These are phyloP conservation scores for Variabilichromis moorii DNA, from an alignment of 2,113 vertebrate species.

Conservation along the genomic window DNA sequence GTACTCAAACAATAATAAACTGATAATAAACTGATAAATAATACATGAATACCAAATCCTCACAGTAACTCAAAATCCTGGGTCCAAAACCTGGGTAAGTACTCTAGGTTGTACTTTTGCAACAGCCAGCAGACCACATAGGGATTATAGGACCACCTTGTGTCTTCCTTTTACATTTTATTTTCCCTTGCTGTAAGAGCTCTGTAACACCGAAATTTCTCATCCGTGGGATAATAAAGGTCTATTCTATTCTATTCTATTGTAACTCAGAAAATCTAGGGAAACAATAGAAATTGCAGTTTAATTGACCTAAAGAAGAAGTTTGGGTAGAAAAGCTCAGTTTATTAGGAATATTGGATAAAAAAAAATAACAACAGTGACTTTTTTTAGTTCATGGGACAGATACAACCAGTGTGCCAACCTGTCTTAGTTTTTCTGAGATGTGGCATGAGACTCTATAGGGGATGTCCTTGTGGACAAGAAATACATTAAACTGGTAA, in stretches of 20 bases:
- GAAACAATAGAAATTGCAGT: background rate
- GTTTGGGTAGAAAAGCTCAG: background rate
- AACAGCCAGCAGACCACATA: background rate
- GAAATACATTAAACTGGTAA: background rate
- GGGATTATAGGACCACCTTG: background rate
- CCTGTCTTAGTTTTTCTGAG: background rate
- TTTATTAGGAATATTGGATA: background rate
- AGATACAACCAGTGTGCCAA: background rate
- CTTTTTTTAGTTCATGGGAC: background rate
- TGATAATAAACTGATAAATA: background rate
- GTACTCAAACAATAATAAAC: background rate
- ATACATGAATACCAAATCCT: background rate
- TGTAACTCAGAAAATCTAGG: background rate
- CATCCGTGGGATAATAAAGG: background rate
- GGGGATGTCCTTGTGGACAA: background rate
- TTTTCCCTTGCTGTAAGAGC: background rate
- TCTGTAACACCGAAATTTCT: fast-evolving
- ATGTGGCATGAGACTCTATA: background rate
- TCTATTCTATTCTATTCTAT: background rate
- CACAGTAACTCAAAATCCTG: background rate
- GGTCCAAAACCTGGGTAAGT: fast-evolving
- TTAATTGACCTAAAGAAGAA: background rate
- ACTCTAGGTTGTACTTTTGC: background rate
- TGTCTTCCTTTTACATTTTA: background rate
- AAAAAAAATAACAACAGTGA: background rate